Evolutionary conservation across 2,888 invertebrate genomes (phyloP), one percentile per base, ranked within the genome.

Genomic region (Ypsolopha scabrella): DNA sequence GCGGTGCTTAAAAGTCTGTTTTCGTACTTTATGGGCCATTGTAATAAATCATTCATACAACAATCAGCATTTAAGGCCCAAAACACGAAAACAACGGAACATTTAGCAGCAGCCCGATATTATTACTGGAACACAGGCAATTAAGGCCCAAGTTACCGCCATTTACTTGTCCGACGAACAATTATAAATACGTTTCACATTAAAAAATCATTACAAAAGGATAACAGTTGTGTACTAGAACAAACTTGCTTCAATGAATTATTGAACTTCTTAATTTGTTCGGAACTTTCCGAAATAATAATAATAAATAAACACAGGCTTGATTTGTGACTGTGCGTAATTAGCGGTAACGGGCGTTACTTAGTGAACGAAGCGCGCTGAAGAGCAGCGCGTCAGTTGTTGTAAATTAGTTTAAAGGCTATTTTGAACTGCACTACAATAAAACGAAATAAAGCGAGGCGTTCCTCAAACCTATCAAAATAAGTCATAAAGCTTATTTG

Each of bases 111-210:
- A 24, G 24, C 24, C 24, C 24, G 24, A 24, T 24, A 24, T 24
- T 24, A 24, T 24, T 24, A 24, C 24, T 24, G 24, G 4, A 24
- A 24, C 24, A 24, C 24, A 24, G 24, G 24, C 37, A 47, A 47
- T 47, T 47, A 47, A 47, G 47, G 34, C 46, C 24, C 11, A 47
- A 36, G 9, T 47, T 37, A 14, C 47, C 47, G 13, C 37, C 36
- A 14, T 43, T 13, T n/a, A 13, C 13, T 13, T 24, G 24, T 24
- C 24, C 37, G 14, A 11, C 2, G 36, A 36, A 11, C 47, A 47
- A 47, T 47, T 47, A 47, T 47, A 37, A 37, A 36, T 47, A 47
- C 47, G 47, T 47, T 47, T 47, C 24, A 34, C 45, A 45, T 34
- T 45, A 34, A 43, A 43, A 43, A 43, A 43, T 11, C 43, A 43